Conservation (phyloP, 37 sponge, comb jelly and placozoan species). For the Haliclona indistincta region DNA sequence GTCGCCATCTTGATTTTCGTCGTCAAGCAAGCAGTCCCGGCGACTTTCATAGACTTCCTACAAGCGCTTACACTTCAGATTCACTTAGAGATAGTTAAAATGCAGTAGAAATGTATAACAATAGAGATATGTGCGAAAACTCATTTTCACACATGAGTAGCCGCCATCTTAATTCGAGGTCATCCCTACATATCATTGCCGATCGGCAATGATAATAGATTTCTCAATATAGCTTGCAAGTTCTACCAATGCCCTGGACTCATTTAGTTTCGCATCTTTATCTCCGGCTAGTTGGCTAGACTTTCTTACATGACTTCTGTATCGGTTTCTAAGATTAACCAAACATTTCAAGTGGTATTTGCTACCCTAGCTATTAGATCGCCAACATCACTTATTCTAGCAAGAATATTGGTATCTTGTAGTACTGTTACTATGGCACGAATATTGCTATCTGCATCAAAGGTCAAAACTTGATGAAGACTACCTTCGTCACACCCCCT, state of each 20-base stretch:
- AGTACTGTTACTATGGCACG: slow-evolving; percentile 18
- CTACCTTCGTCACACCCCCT: slow-evolving; percentile 21
- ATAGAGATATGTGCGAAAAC: too few species aligned
- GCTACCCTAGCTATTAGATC: slow-evolving; percentile 14
- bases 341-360: slow-evolving; percentile 27
- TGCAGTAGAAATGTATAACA: too few species aligned
- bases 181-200: too few species aligned
- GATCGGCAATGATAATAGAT: too few species aligned
- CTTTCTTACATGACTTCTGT: slow-evolving; percentile 18
- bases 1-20: too few species aligned
- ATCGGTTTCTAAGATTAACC: slow-evolving; percentile 25
- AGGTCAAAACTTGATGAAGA: slow-evolving; percentile 20
- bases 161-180: too few species aligned
- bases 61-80: too few species aligned
- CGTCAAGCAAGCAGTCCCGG: too few species aligned
- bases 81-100: too few species aligned
- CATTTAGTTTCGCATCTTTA: slow-evolving; percentile 9
- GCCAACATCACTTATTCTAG: slow-evolving; percentile 17
- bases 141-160: too few species aligned
- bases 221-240: slow-evolving; percentile 28
- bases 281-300: not conserved
- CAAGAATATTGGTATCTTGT: slow-evolving; percentile 19
- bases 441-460: slow-evolving; percentile 29
- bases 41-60: too few species aligned
- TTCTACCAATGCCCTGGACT: slow-evolving; percentile 17